Evolutionary conservation across 1,140 invertebrate species (phyloP).

Genomic region (Mamestra configurata): DNA sequence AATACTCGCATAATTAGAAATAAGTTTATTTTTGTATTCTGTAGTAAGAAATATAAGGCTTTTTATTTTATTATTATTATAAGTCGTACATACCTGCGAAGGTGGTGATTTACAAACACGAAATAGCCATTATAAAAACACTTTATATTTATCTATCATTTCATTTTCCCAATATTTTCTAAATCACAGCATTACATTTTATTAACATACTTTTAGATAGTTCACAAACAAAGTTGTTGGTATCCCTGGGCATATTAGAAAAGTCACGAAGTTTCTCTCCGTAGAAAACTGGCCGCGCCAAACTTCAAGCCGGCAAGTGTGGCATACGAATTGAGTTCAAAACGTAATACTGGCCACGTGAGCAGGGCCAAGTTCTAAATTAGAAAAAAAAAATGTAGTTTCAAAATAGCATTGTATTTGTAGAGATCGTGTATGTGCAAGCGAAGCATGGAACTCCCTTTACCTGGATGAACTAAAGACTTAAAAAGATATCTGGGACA

Average conservation of each 20-base stretch:
- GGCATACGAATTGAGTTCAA: slow-evolving; percentile 45
- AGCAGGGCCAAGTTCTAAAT: slow-evolving; percentile 22
- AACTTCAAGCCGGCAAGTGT: slow-evolving; percentile 24
- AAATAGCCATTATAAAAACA: no score
- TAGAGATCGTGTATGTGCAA: no score
- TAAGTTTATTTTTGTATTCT: no score
- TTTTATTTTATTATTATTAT: no score
- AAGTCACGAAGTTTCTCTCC: slow-evolving; percentile 31
- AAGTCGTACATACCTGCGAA: no score
- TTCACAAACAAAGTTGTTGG: slow-evolving; percentile 22
- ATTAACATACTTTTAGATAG: slow-evolving; percentile 28
- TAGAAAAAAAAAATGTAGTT: background rate
- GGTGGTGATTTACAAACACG: no score
- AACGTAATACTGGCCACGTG: slow-evolving; percentile 33
- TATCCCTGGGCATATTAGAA: slow-evolving; percentile 31
- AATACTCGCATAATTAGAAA: no score
- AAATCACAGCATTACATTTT: background rate
- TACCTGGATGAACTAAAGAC: no score
- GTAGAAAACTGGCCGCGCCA: slow-evolving; percentile 21
- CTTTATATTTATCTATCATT: no score
- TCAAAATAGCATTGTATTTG: background rate
- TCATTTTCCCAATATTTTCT: background rate
- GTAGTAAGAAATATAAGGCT: no score
- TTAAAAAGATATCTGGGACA: no score
- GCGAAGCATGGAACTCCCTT: no score